Base-by-base conservation (phyloP, 2,888 invertebrate genomes). In the Lochmaea crataegi region DNA sequence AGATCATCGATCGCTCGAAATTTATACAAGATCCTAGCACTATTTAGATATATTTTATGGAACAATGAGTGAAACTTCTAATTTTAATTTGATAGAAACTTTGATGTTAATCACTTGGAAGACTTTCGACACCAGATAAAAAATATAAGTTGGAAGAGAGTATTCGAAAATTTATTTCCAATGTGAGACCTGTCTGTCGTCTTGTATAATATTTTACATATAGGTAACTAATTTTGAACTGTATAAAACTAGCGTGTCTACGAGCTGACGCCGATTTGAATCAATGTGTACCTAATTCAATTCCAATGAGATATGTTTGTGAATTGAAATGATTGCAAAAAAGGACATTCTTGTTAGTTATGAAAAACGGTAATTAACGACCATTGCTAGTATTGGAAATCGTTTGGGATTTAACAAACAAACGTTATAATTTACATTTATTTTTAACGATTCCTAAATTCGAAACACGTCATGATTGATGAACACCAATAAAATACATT, bases 291-390 rank as follows among this genome's bases (percentile, higher is more conserved):
- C 26, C 26, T 32, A 60, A 38, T n/a, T 60, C 11, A 60, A 26
- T 38, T 14, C 60, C 38, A 12, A 2, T 60, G 60, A 60, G 32
- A 14, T 60, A n/a, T 60, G 14, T 38, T 38, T 14, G 38, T 14
- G 38, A 41, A 60, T 60, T n/a, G n/a, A 14, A 12, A 41, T 41
- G 1, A 60, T 60, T 22, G n/a, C 14, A 9, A 60, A 60, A 60
- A n/a, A 38, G n/a, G 60, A 38, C 38, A n/a, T 60, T 60, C 41
- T 41, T 41, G 60, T 60, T 60, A 32, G 32, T n/a, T 32, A 38
- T 14, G 32, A n/a, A 60, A 60, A 60, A 60, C 26, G 38, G n/a
- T n/a, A 60, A 60, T 41, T n/a, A 32, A 60, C 41, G 60, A 60
- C 32, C 38, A 60, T 60, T 60, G 60, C 32, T 26, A 38, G 26